These are phyloP conservation scores for Siphlonurus alternatus DNA, from an alignment of 2,888 invertebrate species.

Conservation along the genomic window DNA sequence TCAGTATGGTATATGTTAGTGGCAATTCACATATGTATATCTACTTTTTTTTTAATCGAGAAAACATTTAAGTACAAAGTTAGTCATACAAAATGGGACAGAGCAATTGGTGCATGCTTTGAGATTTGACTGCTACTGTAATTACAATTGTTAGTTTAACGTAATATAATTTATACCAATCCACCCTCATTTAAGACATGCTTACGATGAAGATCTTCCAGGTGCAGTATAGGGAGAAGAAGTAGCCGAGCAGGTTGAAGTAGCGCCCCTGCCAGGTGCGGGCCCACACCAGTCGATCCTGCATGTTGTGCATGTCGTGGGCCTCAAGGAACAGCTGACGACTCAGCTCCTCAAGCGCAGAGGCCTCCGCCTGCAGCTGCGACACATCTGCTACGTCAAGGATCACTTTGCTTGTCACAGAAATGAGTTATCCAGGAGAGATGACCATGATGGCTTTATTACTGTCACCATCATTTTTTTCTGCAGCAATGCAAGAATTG, in stretches of 20 bases:
- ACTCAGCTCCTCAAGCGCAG: slow-evolving; percentile 78
- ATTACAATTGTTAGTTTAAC: not conserved
- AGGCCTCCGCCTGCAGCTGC: slow-evolving; percentile 69
- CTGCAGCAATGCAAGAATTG: no score
- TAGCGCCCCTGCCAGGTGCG: slow-evolving; percentile 86
- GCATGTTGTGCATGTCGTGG: slow-evolving; percentile 79
- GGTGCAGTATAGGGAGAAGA: slow-evolving; percentile 94
- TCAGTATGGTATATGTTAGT: no score
- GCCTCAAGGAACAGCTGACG: slow-evolving; percentile 92
- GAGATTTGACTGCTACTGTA: not conserved
- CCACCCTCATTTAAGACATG: slow-evolving; percentile 8
- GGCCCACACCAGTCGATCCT: slow-evolving; percentile 87
- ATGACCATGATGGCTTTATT: no score
- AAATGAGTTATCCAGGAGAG: not conserved
- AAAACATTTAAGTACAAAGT: no score
- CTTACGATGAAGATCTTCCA: slow-evolving; percentile 99
- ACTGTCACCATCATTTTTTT: no score
- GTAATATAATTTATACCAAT: not conserved
- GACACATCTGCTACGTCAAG: slow-evolving; percentile 68
- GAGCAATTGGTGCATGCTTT: no score
- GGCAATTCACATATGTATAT: no score
- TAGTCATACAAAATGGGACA: no score
- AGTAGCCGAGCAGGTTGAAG: slow-evolving; percentile 95
- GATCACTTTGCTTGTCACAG: slow-evolving; percentile 14
- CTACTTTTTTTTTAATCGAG: no score